Conservation (phyloP, 2,888 invertebrate genomes). For the Aleiodes leptofemur region DNA sequence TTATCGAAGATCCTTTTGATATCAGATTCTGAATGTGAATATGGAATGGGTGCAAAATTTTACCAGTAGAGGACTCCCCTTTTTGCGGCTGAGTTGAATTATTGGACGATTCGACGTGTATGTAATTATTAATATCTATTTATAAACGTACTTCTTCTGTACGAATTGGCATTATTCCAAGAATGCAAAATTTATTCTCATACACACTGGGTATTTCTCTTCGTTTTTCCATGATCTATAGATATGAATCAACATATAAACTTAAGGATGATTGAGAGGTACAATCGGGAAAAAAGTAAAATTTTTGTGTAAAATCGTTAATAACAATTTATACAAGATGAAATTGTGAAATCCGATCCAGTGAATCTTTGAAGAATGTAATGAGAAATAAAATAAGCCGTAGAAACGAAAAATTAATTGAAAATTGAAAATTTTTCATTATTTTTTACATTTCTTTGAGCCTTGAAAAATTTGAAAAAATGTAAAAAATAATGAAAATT, state of each 20-base stretch:
- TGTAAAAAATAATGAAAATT: too few species aligned
- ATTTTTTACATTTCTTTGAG: too few species aligned
- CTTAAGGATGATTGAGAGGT: constrained; percentile 6
- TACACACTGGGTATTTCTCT: constrained; percentile 37
- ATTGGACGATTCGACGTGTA: constrained; percentile 9
- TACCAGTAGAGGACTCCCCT: not conserved
- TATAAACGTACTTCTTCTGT: constrained; percentile 48
- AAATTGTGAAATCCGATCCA: too few species aligned
- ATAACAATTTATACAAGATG: too few species aligned
- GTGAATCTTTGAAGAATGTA: too few species aligned
- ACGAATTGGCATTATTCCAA: constrained; percentile 53
- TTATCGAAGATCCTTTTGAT: not conserved
- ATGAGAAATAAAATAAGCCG: too few species aligned
- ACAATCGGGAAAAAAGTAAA: too few species aligned
- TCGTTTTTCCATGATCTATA: constrained; percentile 50
- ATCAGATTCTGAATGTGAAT: not conserved
- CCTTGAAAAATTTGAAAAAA: too few species aligned
- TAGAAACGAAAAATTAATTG: too few species aligned
- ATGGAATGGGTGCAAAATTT: constrained; percentile 35
- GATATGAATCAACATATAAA: constrained; percentile 50
- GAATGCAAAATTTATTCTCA: constrained; percentile 55
- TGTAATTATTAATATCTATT: constrained; percentile 48
- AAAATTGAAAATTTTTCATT: too few species aligned
- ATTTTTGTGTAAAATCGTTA: too few species aligned
- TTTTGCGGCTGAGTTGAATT: constrained; percentile 12